Percentiles rank a stretch among this genome's conserved stretches.
Conservation (phyloP, 1,140 invertebrate species). For the Ceratoteleas bidentatus region DNA sequence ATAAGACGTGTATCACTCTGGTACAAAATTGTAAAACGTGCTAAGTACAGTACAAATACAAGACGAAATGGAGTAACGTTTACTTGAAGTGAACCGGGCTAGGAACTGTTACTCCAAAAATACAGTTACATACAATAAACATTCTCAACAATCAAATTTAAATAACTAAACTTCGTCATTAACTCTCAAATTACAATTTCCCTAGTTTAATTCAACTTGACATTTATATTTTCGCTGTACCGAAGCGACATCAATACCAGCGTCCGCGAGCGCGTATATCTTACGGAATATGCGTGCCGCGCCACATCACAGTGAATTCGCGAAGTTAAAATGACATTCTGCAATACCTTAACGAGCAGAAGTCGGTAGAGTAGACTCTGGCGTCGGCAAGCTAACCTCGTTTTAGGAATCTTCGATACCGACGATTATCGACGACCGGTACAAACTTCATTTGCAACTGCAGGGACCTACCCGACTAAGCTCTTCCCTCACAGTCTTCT, state of each 20-base stretch:
- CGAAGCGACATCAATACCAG: neutral
- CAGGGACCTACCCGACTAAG: neutral
- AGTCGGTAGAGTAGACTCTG: conserved; percentile 42
- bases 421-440: conserved; percentile 45
- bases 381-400: conserved; percentile 30
- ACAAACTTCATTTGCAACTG: conserved; percentile 14
- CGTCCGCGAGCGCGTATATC: neutral
- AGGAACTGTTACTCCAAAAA: no score
- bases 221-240: neutral
- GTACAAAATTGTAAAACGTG: no score
- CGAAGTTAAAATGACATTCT: conserved; percentile 12
- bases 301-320: conserved; percentile 21
- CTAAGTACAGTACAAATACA: no score
- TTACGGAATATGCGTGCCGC: neutral
- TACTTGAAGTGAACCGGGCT: no score
- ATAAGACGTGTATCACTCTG: no score
- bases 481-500: neutral
- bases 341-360: conserved; percentile 12
- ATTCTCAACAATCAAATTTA: conserved; percentile 72
- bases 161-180: conserved; percentile 64
- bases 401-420: conserved; percentile 36
- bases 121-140: no score
- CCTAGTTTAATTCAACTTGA: neutral
- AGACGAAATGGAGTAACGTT: no score
- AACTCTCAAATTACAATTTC: neutral